These are phyloP conservation scores for Pseudoips prasinana DNA, from an alignment of 2,888 invertebrate genomes.

Conservation along the genomic window DNA sequence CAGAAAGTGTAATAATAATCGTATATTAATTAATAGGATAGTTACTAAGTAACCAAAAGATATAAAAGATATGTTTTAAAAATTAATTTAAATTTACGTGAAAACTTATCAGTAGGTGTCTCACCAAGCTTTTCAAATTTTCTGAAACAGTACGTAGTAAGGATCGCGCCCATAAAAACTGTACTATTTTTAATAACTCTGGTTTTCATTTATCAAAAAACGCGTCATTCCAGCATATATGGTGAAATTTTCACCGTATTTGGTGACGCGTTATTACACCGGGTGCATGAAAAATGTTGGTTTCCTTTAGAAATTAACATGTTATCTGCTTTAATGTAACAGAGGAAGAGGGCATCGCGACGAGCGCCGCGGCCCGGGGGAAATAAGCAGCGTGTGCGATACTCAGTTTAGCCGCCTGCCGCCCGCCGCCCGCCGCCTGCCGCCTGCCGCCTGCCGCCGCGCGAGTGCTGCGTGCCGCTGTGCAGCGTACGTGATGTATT, in stretches of 20 bases:
- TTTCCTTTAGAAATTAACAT: constrained; percentile 8
- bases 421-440: background rate
- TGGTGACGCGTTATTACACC: background rate
- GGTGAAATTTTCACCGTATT: background rate
- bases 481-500: background rate
- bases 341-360: constrained; percentile 1
- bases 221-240: no score
- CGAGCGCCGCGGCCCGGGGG: constrained; percentile 1
- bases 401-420: background rate
- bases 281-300: constrained; percentile 1
- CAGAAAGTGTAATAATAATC: no score
- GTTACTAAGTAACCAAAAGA: no score
- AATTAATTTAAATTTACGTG: no score
- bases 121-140: no score
- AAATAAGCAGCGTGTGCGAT: constrained; percentile 3
- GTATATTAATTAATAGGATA: no score
- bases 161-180: no score
- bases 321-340: constrained; percentile 6
- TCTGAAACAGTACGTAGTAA: no score
- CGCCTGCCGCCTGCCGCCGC: background rate
- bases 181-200: no score
- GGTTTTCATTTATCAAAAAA: no score
- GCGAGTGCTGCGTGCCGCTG: background rate
- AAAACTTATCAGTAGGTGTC: no score
- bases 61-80: no score